Evolutionary conservation across 2,113 vertebrate genomes (phyloP), one percentile per base, ranked within the genome.

Genomic region (Serilophus lunatus): DNA sequence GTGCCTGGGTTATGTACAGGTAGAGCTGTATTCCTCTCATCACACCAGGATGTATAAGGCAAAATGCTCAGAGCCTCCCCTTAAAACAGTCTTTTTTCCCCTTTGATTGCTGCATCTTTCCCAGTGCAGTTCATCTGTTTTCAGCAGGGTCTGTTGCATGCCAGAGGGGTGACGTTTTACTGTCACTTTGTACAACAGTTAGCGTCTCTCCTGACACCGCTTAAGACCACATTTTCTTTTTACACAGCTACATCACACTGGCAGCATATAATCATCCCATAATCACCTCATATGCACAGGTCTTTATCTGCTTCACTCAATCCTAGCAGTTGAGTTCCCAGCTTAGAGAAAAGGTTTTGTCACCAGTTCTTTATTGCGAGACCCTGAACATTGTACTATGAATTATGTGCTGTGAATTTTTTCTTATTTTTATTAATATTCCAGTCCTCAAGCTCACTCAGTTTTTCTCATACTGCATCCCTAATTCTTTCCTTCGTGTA

Each of bases 261-360:
- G 64, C 92, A 95, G 85, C 75, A 47, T 88, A 38, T 92, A 93
- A 88, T 86, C 86, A 94, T 86, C 71, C 42, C 68, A 38, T 92
- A 90, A 90, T 96, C 78, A 83, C 82, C 47, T 86, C 51, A 74
- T 35, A 54, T 29, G 56, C 80, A 66, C 42, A 54, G 68, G 82
- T 63, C 90, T 94, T 90, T 95, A 66, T 90, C 63, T 59, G 28
- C 64, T 88, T 83, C 71, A 33, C 49, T 94, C 70, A 66, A 16
- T 66, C 63, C 56, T 22, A 77, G 68, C 35, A 59, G 72, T 66
- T 50, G 75, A 92, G 38, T 70, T 88, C 59, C 17, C 57, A 65
- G n/a, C 25, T 80, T 72, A 77, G 4, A 76, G 54, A 51, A 90
- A 87, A 79, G 45, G 36, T 65, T 93, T 72, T 90, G 53, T 77